These are phyloP conservation scores for Ooceraea biroi DNA, from an alignment of 1,140 invertebrate genomes.

Conservation along the genomic window DNA sequence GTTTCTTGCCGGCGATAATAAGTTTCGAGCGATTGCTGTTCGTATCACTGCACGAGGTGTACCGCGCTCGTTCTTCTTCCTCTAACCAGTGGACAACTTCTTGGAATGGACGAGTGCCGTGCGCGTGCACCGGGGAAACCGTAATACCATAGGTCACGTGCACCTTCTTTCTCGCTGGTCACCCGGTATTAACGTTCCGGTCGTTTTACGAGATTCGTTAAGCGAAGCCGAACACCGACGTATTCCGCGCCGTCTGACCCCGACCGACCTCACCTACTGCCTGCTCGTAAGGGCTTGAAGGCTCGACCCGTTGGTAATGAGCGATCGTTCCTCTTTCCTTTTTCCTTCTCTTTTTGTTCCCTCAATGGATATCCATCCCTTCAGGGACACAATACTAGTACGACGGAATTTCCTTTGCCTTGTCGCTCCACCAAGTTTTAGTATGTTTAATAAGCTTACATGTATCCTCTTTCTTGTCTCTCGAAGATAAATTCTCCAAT, in stretches of 20 bases:
- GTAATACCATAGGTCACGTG: constrained; percentile 20
- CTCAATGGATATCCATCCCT: too few relatives aligned
- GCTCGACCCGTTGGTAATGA: constrained; percentile 1
- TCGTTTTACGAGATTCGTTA: constrained; percentile 5
- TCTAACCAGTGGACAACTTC: not conserved
- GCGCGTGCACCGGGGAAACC: not conserved
- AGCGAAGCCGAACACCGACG: not conserved
- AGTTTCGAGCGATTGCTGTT: constrained; percentile 75
- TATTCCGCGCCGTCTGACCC: constrained; percentile 35
- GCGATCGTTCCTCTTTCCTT: not conserved
- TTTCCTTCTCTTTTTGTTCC: too few relatives aligned
- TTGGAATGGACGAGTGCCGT: not conserved
- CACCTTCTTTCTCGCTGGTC: constrained; percentile 3
- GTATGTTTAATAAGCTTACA: too few relatives aligned
- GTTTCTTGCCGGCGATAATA: constrained; percentile 76
- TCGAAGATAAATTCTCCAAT: too few relatives aligned
- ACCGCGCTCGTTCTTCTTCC: constrained; percentile 39
- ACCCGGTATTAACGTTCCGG: not conserved
- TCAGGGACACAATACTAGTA: too few relatives aligned
- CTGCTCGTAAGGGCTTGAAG: constrained; percentile 2
- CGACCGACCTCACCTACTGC: constrained; percentile 27
- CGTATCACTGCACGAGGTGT: constrained; percentile 60
- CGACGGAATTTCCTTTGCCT: too few relatives aligned
- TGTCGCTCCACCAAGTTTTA: too few relatives aligned
- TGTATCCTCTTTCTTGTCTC: too few relatives aligned